Conservation (phyloP, 1,140 invertebrate genomes). For the Musca domestica region DNA sequence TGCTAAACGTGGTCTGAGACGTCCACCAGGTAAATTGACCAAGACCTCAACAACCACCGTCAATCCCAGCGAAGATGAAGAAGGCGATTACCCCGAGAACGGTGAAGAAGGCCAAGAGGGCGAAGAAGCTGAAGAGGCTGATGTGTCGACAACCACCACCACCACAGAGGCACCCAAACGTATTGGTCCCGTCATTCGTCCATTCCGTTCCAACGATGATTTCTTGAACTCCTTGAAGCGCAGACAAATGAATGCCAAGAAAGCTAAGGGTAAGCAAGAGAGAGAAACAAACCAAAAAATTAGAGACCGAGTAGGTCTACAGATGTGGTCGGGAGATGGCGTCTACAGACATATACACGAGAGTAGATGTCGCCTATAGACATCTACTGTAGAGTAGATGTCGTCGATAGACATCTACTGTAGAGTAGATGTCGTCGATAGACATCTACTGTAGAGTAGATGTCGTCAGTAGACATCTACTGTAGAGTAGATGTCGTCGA, state of each 20-base stretch:
- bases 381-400: too few relatives aligned
- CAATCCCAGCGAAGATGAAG: constrained; percentile 39
- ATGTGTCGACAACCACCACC: constrained; percentile 62
- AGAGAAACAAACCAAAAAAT: constrained; percentile 27
- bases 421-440: too few relatives aligned
- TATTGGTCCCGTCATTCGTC: constrained; percentile 63
- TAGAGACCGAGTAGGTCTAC: too few relatives aligned
- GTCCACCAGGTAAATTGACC: constrained; percentile 44
- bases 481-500: too few relatives aligned
- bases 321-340: too few relatives aligned
- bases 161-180: constrained; percentile 67
- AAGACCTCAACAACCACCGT: constrained; percentile 44
- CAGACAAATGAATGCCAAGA: constrained; percentile 57
- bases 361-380: too few relatives aligned
- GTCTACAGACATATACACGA: too few relatives aligned
- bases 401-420: too few relatives aligned
- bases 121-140: constrained; percentile 52
- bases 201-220: constrained; percentile 71
- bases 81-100: constrained; percentile 55
- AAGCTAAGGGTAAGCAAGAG: constrained; percentile 54
- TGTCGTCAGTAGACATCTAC: too few relatives aligned
- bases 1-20: constrained; percentile 42
- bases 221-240: constrained; percentile 68
- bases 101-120: constrained; percentile 53
- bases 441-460: too few relatives aligned